Percentiles rank a stretch among this genome's conserved stretches.
phyloP scores from a whole-genome alignment of 2,113 vertebrate genomes.

The Callaeas wilsoni region DNA sequence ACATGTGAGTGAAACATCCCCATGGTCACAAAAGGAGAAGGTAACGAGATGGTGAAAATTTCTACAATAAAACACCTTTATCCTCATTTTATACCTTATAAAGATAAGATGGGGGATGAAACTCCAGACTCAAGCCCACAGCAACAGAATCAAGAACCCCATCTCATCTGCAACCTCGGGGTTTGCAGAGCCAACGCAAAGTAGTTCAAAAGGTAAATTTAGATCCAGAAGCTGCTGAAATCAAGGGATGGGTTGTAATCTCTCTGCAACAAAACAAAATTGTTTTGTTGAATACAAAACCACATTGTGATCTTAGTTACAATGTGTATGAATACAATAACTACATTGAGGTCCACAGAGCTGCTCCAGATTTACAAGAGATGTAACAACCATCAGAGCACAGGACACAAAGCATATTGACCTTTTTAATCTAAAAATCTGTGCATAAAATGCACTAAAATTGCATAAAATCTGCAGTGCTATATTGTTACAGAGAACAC shows the following conservation, averaged over 20 bases:
- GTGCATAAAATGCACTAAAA: neutral
- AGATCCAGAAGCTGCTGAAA: neutral
- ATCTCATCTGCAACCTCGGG: neutral
- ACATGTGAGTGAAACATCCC: neutral
- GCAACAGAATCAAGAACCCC: neutral
- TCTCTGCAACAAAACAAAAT: neutral
- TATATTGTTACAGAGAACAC: neutral
- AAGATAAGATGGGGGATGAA: neutral
- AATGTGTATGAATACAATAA: neutral
- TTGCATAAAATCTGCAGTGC: neutral
- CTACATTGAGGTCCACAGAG: rapidly evolving
- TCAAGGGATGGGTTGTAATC: neutral
- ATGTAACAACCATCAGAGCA: neutral
- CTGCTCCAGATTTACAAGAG: neutral
- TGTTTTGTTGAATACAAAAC: neutral
- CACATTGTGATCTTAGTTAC: neutral
- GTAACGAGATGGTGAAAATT: neutral
- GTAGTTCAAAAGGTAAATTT: neutral
- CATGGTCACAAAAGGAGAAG: neutral
- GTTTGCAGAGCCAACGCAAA: neutral
- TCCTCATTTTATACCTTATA: neutral
- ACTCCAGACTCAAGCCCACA: neutral
- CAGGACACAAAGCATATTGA: neutral
- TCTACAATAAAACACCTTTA: neutral
- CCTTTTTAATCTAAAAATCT: neutral